Base-by-base conservation (phyloP, 2,888 invertebrate genomes). In the Poecilus cupreus region DNA sequence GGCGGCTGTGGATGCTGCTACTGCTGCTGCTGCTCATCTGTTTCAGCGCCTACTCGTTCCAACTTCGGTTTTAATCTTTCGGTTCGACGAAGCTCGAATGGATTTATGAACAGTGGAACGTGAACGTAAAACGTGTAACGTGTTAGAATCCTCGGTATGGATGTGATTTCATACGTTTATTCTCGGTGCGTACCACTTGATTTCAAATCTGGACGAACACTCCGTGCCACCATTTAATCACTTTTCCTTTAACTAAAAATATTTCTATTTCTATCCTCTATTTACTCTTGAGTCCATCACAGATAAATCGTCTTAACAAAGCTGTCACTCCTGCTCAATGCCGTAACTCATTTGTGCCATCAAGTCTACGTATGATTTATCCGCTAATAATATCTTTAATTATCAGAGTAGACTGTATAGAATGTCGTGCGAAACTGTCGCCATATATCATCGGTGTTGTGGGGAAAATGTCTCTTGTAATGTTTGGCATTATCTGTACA, bases 61-160 rank as follows among this genome's bases (percentile, higher is more conserved):
- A 46, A 49, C 43, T 60, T 57, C 22, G 49, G 78, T 78, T 78
- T 78, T 68, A 78, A 78, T 78, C 64, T 78, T 43, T 78, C 78
- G 78, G 78, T 78, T 78, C 64, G 64, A 16, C 57, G 76, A 57
- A 39, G 76, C 24, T 37, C n/a, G 54, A 76, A 76, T 76, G 57
- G 54, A 76, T 76, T 76, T 57, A 57, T 76, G 72, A 72, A 72
- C 72, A 49, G 8, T 18, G 5, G 24, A 57, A 57, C 57, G 57
- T 57, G 57, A 57, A 57, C 57, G 24, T 24, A 37, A 37, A 64
- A 64, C 37, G 64, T 64, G 64, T 64, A 26, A 60, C 60, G 32
- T 60, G 32, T 60, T 26, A 60, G 32, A 60, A 60, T 54, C 49
- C 49, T 49, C 8, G 13, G 11, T 13, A 13, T 13, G 24, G 60